A percentile compares a stretch with the other conserved stretches of the same genome.
Conservation (phyloP, 2,888 invertebrate genomes). For the Suillia variegata region DNA sequence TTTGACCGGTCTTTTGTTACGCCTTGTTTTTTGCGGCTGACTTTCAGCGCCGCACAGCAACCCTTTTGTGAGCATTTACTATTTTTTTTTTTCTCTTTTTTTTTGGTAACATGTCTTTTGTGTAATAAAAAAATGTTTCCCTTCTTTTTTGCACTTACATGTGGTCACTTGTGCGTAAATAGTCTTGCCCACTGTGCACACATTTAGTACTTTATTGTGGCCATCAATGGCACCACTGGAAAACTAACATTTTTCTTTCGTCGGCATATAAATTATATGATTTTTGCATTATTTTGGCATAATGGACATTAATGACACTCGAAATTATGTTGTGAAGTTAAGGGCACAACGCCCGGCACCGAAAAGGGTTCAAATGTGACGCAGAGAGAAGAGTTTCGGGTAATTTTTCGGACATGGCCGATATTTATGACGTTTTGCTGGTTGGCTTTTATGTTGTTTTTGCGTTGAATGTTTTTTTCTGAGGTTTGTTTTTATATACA, state of each 20-base stretch:
- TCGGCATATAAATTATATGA: constrained; percentile 43
- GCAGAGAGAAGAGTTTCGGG: constrained; percentile 11
- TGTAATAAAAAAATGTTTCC: neutral
- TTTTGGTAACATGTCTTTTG: neutral
- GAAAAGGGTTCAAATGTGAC: constrained; percentile 14
- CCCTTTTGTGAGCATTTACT: neutral
- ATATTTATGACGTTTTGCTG: constrained; percentile 43
- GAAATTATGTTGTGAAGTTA: constrained; percentile 45
- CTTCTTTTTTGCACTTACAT: neutral
- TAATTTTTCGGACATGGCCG: constrained; percentile 19
- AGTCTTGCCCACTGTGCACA: neutral
- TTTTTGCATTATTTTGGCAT: constrained; percentile 51
- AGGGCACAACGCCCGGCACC: constrained; percentile 11
- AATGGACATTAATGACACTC: constrained; percentile 50
- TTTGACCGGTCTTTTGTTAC: neutral
- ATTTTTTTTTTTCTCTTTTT: neutral
- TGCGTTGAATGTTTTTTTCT: constrained; percentile 48
- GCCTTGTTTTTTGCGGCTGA: no score
- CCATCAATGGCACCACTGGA: constrained; percentile 25
- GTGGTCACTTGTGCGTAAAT: neutral
- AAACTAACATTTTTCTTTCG: constrained; percentile 30
- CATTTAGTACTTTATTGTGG: neutral
- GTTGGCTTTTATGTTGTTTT: constrained; percentile 47
- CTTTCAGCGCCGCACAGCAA: neutral
- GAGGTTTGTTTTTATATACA: no score